These are phyloP conservation scores for Drosophila neutralis DNA, from an alignment of 2,888 invertebrate species.

Conservation along the genomic window DNA sequence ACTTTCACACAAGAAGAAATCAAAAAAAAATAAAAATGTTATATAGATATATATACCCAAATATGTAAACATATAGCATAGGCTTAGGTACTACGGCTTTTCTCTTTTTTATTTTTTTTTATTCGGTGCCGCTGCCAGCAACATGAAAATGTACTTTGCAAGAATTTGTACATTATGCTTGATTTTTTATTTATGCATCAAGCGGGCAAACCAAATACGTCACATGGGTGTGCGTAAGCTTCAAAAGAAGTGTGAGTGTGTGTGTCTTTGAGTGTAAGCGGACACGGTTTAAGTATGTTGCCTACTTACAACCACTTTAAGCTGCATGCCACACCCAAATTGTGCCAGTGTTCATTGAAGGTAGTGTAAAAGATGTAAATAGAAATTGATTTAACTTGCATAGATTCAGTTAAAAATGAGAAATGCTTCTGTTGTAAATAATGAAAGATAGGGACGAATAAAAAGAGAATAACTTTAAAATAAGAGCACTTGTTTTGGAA, in stretches of 20 bases:
- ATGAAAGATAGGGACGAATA: background rate
- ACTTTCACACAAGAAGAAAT: conserved; percentile 14
- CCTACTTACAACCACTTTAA: conserved; percentile 34
- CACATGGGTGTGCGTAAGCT: conserved; percentile 69
- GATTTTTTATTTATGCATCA: conserved; percentile 78
- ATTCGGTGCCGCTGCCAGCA: conserved; percentile 50
- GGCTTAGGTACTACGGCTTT: conserved; percentile 58
- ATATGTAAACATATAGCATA: conserved; percentile 33
- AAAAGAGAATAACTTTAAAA: background rate
- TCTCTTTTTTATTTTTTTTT: conserved; percentile 26
- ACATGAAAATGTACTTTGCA: conserved; percentile 76
- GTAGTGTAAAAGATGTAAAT: background rate
- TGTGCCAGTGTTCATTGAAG: background rate
- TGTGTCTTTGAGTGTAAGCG: background rate
- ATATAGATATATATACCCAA: background rate
- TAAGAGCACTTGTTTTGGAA: background rate
- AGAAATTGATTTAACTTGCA: background rate
- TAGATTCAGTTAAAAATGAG: background rate
- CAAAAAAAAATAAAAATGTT: background rate
- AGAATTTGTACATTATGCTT: conserved; percentile 66
- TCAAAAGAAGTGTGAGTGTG: conserved; percentile 26
- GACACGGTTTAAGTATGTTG: conserved; percentile 21
- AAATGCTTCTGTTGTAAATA: background rate
- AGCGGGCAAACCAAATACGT: conserved; percentile 65
- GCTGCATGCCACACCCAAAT: conserved; percentile 17